Conservation (phyloP, 2,113 vertebrate species). For the Xiphias gladius region DNA sequence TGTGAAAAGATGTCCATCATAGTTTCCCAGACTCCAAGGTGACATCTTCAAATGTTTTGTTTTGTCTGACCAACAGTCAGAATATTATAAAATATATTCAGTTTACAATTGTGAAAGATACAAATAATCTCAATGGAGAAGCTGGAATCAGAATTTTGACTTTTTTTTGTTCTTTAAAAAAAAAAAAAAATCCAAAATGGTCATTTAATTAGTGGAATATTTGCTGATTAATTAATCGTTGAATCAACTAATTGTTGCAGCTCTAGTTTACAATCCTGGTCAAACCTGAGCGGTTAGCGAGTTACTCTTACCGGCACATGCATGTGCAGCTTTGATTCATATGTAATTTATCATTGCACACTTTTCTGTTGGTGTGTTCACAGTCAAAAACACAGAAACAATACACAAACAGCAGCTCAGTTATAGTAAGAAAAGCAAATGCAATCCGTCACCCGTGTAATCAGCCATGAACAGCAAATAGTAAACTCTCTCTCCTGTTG, state of each 20-base stretch:
- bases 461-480: conserved; percentile 39
- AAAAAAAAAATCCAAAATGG: neutral
- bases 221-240: neutral
- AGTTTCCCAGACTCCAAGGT: neutral
- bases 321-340: conserved; percentile 1
- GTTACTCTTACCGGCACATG: neutral
- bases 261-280: neutral
- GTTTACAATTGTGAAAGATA: neutral
- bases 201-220: neutral
- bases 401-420: conserved; percentile 5
- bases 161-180: too few species aligned
- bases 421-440: conserved; percentile 7
- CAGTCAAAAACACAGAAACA: conserved; percentile 5
- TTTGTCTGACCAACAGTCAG: neutral
- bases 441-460: conserved; percentile 41
- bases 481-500: conserved; percentile 5
- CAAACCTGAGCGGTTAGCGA: neutral
- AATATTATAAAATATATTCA: too few species aligned
- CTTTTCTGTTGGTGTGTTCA: neutral
- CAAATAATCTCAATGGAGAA: neutral
- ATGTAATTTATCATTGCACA: conserved; percentile 15
- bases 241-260: neutral
- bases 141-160: neutral
- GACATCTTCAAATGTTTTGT: neutral
- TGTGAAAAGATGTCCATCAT: neutral